These are phyloP conservation scores for Pheosia tremula DNA, from an alignment of 2,888 invertebrate species.

Conservation along the genomic window DNA sequence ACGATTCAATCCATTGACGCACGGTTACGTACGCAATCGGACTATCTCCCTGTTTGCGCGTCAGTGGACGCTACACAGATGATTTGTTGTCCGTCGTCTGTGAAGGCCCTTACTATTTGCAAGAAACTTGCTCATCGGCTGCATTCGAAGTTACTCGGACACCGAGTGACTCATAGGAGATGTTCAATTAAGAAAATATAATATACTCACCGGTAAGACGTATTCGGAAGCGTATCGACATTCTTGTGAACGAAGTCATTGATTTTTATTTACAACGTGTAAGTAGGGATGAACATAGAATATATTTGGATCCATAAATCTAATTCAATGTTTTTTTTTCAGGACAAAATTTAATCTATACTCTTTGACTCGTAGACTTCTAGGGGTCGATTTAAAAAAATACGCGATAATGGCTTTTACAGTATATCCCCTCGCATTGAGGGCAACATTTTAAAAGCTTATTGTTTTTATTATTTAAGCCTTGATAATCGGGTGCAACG, in stretches of 20 bases:
- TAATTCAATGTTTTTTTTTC: too few relatives aligned
- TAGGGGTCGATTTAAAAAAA: too few relatives aligned
- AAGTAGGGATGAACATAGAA: too few relatives aligned
- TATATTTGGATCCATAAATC: too few relatives aligned
- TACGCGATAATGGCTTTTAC: too few relatives aligned
- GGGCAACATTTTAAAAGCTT: too few relatives aligned
- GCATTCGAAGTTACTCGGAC: conserved; percentile 44
- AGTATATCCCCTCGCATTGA: too few relatives aligned
- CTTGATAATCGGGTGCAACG: too few relatives aligned
- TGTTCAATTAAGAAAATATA: conserved; percentile 33
- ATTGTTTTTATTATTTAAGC: too few relatives aligned
- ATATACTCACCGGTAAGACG: conserved; percentile 20
- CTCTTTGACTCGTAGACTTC: too few relatives aligned
- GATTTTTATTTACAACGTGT: too few relatives aligned
- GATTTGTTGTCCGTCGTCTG: neutral
- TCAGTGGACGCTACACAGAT: neutral
- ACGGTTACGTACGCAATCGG: neutral
- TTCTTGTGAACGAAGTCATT: conserved; percentile 41
- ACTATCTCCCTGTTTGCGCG: neutral
- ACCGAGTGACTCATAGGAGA: conserved; percentile 33
- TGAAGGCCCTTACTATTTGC: conserved; percentile 33
- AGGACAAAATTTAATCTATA: too few relatives aligned
- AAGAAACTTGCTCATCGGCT: conserved; percentile 39
- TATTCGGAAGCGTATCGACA: conserved; percentile 38
- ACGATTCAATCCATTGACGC: neutral